Evolutionary conservation across 2,113 vertebrate genomes (phyloP).

Genomic region (Chamaea fasciata): DNA sequence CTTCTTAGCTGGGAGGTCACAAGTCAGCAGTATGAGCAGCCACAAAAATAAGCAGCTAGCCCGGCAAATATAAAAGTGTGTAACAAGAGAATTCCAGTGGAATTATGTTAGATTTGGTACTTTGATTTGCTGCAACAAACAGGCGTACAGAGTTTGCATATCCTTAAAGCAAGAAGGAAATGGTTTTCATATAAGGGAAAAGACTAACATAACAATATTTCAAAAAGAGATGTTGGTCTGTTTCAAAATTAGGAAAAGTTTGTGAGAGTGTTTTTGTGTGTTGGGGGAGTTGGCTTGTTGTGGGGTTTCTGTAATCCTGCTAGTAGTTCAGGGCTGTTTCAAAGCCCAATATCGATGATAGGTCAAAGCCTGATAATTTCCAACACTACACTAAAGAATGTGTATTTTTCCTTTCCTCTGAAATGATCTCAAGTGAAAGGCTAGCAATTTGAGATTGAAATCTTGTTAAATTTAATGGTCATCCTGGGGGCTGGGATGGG

Average conservation of each 20-base stretch:
- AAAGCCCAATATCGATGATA: background rate
- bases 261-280: background rate
- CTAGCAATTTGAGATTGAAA: background rate
- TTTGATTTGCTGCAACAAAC: background rate
- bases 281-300: background rate
- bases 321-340: background rate
- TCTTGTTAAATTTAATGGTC: background rate
- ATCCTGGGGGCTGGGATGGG: fast-evolving
- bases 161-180: background rate
- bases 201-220: background rate
- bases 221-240: background rate
- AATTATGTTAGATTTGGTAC: background rate
- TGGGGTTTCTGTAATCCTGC: background rate
- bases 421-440: background rate
- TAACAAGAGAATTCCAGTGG: background rate
- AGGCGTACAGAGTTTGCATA: background rate
- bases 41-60: background rate
- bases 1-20: background rate
- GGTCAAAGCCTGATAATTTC: background rate
- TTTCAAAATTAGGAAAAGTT: background rate
- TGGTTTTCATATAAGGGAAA: background rate
- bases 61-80: background rate
- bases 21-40: background rate
- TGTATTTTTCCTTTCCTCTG: background rate
- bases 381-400: background rate